Base-by-base conservation (phyloP, 2,888 invertebrate species). In the Meteorus colon region DNA sequence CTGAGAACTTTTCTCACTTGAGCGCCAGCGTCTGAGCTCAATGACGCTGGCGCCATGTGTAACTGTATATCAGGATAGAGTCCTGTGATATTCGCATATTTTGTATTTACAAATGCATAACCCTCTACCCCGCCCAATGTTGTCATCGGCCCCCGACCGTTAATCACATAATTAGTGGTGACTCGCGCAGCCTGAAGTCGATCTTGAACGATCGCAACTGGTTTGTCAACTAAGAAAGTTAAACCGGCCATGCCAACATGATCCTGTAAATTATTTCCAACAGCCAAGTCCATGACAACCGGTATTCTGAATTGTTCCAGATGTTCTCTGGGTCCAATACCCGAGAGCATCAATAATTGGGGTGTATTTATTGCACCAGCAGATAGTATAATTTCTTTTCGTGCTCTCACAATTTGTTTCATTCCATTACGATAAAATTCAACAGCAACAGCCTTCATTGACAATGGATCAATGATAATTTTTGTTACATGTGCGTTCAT, bases 331-430 rank as follows among this genome's bases (percentile, higher is more conserved):
- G 96, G 95, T 0, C 95, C 95, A 71, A 96, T 91, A 0, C 98
- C 98, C 0, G 97, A 97, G 0, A 98, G 90, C 96, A 98, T 96
- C 77, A 98, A 90, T 71, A 98, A 90, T 86, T 98, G 98, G 0
- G 98, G 97, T 14, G 95, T 95, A 86, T 98, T 98, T 37, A 98
- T 96, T 0, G 98, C 94, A 0, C 98, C 98, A 0, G 97, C 97
- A 14, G 96, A 94, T 55, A 98, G 87, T 67, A 98, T 95, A 0
- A 98, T 93, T 89, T 97, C 97, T 83, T 95, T 95, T 72, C 92
- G 92, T 0, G 97, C 97, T 77, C 92, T 90, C 0, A 95, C 94
- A 0, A 93, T 90, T 84, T 94, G 93, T 75, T 92, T 93, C 48
- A 92, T 91, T 2, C 96, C 96, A 81, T 95, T 92, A 80, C 95